A percentile compares a stretch with the other conserved stretches of the same genome.
These are phyloP conservation scores for Cetoscarus ocellatus DNA, from an alignment of 2,797 vertebrate genomes.

Conservation along the genomic window DNA sequence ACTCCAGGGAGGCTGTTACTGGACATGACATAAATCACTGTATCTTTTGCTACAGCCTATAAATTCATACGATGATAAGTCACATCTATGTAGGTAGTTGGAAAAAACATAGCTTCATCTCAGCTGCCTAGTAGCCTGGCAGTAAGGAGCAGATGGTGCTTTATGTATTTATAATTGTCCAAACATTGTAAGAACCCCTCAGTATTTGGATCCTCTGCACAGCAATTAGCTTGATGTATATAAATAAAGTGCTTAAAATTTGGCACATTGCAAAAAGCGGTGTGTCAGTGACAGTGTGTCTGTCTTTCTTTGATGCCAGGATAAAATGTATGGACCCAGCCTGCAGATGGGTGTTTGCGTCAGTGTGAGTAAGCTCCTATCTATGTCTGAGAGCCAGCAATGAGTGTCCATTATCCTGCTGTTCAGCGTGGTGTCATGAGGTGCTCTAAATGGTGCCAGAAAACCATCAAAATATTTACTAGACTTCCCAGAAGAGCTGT, in stretches of 20 bases:
- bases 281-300: constrained; percentile 28
- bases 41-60: constrained; percentile 52
- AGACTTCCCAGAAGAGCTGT: constrained; percentile 27
- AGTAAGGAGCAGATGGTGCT: constrained; percentile 76
- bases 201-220: constrained; percentile 71
- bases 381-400: constrained; percentile 34
- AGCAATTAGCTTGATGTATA: constrained; percentile 79
- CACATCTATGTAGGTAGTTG: constrained; percentile 75
- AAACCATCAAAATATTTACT: constrained; percentile 47
- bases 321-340: constrained; percentile 46
- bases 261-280: constrained; percentile 42
- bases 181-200: constrained; percentile 81
- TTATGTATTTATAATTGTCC: constrained; percentile 83
- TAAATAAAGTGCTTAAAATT: constrained; percentile 75
- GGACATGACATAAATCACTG: constrained; percentile 54
- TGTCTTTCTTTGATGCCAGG: constrained; percentile 22
- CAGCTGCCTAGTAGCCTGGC: constrained; percentile 72
- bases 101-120: constrained; percentile 69
- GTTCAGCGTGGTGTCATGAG: constrained; percentile 32
- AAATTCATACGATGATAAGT: constrained; percentile 68
- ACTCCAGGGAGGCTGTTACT: constrained; percentile 18
- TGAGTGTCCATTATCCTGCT: constrained; percentile 40
- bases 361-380: constrained; percentile 33
- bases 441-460: constrained; percentile 38
- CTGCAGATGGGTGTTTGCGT: constrained; percentile 35